phyloP scores from a whole-genome alignment of 2,113 vertebrate genomes.

The Myotis lucifugus region DNA sequence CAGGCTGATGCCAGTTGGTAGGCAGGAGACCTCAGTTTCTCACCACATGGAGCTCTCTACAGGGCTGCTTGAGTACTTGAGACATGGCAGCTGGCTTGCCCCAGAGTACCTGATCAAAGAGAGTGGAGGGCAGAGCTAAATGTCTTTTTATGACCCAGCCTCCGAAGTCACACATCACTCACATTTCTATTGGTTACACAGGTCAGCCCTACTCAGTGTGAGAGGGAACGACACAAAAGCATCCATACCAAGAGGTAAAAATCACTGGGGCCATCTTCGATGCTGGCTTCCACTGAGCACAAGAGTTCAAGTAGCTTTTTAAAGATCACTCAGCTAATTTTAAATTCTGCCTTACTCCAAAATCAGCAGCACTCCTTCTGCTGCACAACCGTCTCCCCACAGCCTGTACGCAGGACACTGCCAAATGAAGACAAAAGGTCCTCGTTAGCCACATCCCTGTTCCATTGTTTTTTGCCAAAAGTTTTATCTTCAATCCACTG shows the following conservation, averaged over 20 bases:
- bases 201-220: background rate
- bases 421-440: background rate
- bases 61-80: background rate
- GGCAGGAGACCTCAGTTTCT: background rate
- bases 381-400: background rate
- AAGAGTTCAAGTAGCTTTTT: conserved; percentile 3
- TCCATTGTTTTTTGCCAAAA: conserved; percentile 25
- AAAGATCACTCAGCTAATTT: conserved; percentile 16
- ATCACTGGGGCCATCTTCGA: background rate
- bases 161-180: background rate
- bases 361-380: background rate
- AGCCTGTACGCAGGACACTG: background rate
- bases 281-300: background rate
- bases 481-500: conserved; percentile 42
- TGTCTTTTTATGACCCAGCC: background rate
- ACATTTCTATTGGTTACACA: background rate
- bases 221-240: background rate
- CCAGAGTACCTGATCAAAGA: background rate
- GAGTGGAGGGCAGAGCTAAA: background rate
- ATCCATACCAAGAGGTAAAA: background rate
- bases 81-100: background rate
- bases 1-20: background rate
- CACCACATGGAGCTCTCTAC: background rate
- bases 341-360: conserved; percentile 8
- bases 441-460: background rate